Evolutionary conservation across 2,888 invertebrate genomes (phyloP), one percentile per base, ranked within the genome.

Genomic region (Agonopterix alstromeriana): DNA sequence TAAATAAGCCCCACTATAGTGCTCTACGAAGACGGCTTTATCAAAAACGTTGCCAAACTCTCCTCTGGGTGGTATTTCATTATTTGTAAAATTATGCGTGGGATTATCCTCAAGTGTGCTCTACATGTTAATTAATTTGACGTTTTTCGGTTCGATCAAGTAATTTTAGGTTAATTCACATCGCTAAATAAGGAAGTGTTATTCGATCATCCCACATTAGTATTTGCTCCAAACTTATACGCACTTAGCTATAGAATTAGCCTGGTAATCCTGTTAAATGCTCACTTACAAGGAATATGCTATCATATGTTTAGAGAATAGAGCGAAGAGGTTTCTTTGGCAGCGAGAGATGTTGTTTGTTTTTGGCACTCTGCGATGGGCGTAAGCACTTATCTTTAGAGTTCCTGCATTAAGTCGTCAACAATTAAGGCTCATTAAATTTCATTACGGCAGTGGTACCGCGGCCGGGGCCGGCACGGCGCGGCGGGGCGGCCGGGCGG

Each of bases 371-470:
- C 67, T 60, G 57, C 58, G 66, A 65, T 70, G 65, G 67, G 67
- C 63, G 63, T 73, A 67, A 73, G 73, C 80, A 78, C 81, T 82
- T 80, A 82, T 81, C 79, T 79, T 70, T 77, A 76, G 77, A 78
- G 79, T 79, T 78, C 73, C 74, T 81, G 75, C 84, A 86, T 86
- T 85, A 86, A 86, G 83, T 83, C 84, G 82, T 86, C 82, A 81
- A 81, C 82, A 83, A 87, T 85, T 85, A 85, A 85, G 83, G 70
- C 84, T 86, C 87, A 87, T 87, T 87, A 84, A 83, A 84, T 86
- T 86, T 85, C 83, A 86, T 87, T 84, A 86, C 70, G 71, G 73
- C 73, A 73, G 67, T 70, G 77, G 81, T 78, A 76, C 77, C 77
- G 74, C 65, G 67, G 72, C 67, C 27, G 75, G 67, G 64, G 67